phyloP scores from a whole-genome alignment of 2,797 vertebrate genomes.

The Enteromius anoplus region DNA sequence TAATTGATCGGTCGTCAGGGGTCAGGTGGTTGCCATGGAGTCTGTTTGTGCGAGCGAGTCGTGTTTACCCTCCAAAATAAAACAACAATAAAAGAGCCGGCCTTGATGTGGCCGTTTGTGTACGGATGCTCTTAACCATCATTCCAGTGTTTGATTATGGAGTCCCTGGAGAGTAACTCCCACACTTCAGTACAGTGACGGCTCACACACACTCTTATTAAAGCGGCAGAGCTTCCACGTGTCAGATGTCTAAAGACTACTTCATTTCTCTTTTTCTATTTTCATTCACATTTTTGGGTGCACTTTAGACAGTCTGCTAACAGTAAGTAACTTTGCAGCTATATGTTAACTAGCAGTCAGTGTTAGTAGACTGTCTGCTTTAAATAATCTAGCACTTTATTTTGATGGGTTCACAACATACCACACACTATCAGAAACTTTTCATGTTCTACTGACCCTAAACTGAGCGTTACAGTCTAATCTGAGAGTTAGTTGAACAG shows the following conservation, averaged over 20 bases:
- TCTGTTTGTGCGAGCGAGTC: slow-evolving; percentile 54
- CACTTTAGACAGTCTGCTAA: too few relatives aligned
- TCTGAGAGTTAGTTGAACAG: too few relatives aligned
- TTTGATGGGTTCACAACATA: too few relatives aligned
- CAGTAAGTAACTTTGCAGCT: too few relatives aligned
- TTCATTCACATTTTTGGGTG: too few relatives aligned
- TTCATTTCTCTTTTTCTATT: background rate
- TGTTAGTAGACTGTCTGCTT: too few relatives aligned
- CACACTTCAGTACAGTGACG: slow-evolving; percentile 1
- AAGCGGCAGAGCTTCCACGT: background rate
- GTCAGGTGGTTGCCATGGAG: slow-evolving; percentile 67
- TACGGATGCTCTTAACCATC: slow-evolving; percentile 41
- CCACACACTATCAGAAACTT: too few relatives aligned
- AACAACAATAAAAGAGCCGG: slow-evolving; percentile 66
- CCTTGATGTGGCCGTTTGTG: slow-evolving; percentile 63
- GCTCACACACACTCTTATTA: background rate
- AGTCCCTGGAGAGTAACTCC: slow-evolving; percentile 21
- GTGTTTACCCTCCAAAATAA: slow-evolving; percentile 65
- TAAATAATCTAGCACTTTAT: too few relatives aligned
- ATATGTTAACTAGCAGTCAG: too few relatives aligned
- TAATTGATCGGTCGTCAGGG: slow-evolving; percentile 45
- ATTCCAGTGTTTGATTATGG: slow-evolving; percentile 52
- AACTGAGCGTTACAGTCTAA: too few relatives aligned
- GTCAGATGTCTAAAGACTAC: background rate
- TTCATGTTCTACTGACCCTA: too few relatives aligned